These are phyloP conservation scores for Distichodus sexfasciatus DNA, from an alignment of 2,797 vertebrate genomes.

Conservation along the genomic window DNA sequence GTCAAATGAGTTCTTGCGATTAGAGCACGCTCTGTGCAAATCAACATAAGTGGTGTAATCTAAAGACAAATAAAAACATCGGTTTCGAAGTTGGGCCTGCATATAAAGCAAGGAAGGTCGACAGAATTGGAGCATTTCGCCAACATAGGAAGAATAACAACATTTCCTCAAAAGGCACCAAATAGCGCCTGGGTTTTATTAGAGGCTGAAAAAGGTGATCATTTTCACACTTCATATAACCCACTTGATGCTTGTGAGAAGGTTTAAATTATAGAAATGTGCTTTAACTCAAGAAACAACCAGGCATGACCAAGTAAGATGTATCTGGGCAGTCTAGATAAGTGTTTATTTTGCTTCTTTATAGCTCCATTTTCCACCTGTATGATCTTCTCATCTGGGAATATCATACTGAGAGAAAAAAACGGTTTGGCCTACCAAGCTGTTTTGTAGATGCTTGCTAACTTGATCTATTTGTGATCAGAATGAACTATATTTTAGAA, in stretches of 20 bases:
- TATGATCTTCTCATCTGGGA: no score
- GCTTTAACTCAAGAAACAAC: neutral
- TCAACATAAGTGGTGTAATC: slow-evolving; percentile 46
- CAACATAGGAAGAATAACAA: neutral
- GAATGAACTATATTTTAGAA: no score
- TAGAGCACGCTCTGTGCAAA: slow-evolving; percentile 64
- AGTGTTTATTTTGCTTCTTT: neutral
- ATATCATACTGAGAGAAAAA: no score
- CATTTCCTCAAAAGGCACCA: neutral
- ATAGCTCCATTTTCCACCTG: neutral
- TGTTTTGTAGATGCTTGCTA: no score
- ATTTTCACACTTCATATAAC: slow-evolving; percentile 1
- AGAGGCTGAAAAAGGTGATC: neutral
- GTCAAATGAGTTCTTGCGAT: slow-evolving; percentile 75
- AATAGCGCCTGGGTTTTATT: neutral
- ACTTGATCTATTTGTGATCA: no score
- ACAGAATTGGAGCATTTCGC: neutral
- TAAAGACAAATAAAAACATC: slow-evolving; percentile 22
- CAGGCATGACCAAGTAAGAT: neutral
- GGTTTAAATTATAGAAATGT: neutral
- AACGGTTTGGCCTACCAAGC: no score
- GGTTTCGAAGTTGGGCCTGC: neutral
- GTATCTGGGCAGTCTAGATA: neutral
- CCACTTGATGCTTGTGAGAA: no score
- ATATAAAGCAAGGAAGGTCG: neutral